Base-by-base conservation (phyloP, 2,888 invertebrate species). In the Neocrepidodera transversa region DNA sequence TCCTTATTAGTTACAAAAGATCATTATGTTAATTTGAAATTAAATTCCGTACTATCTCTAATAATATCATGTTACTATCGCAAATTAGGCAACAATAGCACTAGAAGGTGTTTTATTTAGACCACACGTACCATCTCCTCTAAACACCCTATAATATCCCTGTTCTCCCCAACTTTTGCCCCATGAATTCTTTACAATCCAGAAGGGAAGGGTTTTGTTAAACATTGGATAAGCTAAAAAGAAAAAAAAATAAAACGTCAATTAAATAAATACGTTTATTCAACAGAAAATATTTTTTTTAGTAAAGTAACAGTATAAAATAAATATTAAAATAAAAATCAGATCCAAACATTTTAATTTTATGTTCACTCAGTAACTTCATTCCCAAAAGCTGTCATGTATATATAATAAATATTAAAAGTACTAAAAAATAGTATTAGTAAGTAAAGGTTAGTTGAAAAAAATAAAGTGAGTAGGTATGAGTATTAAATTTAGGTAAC, bases 101-200 rank as follows among this genome's bases (percentile, higher is more conserved):
- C 95, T 95, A 53, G 94, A 90, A 14, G 94, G 92, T 90, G 93
- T 94, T 76, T 87, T 84, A 79, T 95, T 94, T 62, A 99, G 82
- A 42, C 98, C 98, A 77, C 98, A 96, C 1, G 94, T 93, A 58
- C 97, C 96, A 76, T 92, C 95, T 8, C 98, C 98, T 58, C 97
- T 86, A 79, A 89, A 98, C 55, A 97, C 90, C 66, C 94, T 85
- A 79, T 96, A 97, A 79, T 97, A 97, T 1, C 97, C 97, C 83
- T 92, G 88, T 79, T 95, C 95, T 32, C 97, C 97, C 96, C 96
- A 97, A 17, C 81, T 80, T 28, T 82, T 77, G 49, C 97, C 96
- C 97, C 97, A 97, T 8, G 95, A 95, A 80, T 97, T 97, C 83
- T 97, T 97, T 23, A 97, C 83, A 62, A 90, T 90, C 97, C 97